Conservation (phyloP, 2,888 invertebrate genomes). For the Eulithis prunata region DNA sequence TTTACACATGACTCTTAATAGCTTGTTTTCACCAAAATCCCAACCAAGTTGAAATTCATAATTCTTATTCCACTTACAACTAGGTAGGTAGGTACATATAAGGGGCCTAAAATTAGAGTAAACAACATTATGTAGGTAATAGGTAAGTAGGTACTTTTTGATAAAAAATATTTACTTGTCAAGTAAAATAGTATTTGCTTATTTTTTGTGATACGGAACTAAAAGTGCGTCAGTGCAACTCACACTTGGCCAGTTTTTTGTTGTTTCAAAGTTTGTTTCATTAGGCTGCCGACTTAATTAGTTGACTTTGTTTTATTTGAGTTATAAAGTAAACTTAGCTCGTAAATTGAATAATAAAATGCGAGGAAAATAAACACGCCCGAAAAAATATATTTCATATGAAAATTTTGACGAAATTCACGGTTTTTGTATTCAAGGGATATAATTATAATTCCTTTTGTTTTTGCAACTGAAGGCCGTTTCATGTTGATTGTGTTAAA, state of each 20-base stretch:
- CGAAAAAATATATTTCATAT: constrained; percentile 15
- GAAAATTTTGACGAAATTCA: background rate
- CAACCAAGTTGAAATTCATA: background rate
- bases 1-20: background rate
- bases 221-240: constrained; percentile 1
- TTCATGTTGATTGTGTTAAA: too few species aligned
- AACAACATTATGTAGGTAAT: background rate
- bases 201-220: background rate
- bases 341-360: constrained; percentile 32
- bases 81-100: too few species aligned
- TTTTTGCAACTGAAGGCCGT: background rate
- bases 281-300: constrained; percentile 30
- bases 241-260: constrained; percentile 11
- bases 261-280: constrained; percentile 26
- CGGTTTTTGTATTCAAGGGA: background rate
- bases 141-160: too few species aligned
- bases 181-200: too few species aligned
- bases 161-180: too few species aligned
- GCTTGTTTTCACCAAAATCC: background rate
- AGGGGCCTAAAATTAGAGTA: too few species aligned
- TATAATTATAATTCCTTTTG: background rate
- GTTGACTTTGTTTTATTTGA: constrained; percentile 27
- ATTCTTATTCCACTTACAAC: too few species aligned
- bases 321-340: constrained; percentile 28
- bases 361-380: constrained; percentile 19